phyloP scores from a whole-genome alignment of 2,797 vertebrate species.

The Lithobates pipiens region DNA sequence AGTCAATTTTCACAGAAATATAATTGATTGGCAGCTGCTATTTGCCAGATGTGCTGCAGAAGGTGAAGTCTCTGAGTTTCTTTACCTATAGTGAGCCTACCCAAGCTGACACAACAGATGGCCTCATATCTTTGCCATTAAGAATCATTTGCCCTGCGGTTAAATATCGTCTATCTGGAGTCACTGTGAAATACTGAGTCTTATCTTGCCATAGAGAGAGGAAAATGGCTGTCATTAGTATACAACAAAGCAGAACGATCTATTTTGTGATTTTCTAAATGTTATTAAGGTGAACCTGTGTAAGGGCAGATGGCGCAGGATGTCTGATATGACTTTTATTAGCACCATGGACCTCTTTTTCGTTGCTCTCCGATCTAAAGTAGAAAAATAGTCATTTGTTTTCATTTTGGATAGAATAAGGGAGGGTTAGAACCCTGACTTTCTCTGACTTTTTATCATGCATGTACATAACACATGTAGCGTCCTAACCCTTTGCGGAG shows the following conservation, averaged over 20 bases:
- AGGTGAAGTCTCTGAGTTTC: not conserved
- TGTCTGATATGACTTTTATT: no score
- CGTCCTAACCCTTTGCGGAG: no score
- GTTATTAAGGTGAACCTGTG: not conserved
- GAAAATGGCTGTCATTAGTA: not conserved
- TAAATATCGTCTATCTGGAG: not conserved
- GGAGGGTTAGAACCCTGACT: no score
- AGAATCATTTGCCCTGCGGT: conserved; percentile 32
- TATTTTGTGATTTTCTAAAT: not conserved
- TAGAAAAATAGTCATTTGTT: no score
- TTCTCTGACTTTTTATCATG: no score
- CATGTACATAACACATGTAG: no score
- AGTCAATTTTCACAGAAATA: not conserved
- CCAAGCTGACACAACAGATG: conserved; percentile 13
- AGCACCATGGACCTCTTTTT: no score
- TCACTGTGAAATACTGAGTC: not conserved
- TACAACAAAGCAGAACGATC: not conserved
- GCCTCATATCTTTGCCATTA: conserved; percentile 33
- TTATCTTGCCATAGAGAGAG: not conserved
- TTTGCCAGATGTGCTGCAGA: not conserved
- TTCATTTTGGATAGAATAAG: no score
- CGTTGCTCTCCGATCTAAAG: no score
- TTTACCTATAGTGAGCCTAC: conserved; percentile 9
- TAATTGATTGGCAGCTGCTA: not conserved
- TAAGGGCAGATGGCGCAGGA: no score